Percentiles rank a stretch among this genome's conserved stretches.
Conservation (phyloP, 2,797 vertebrate genomes). For the Nothura maculosa region DNA sequence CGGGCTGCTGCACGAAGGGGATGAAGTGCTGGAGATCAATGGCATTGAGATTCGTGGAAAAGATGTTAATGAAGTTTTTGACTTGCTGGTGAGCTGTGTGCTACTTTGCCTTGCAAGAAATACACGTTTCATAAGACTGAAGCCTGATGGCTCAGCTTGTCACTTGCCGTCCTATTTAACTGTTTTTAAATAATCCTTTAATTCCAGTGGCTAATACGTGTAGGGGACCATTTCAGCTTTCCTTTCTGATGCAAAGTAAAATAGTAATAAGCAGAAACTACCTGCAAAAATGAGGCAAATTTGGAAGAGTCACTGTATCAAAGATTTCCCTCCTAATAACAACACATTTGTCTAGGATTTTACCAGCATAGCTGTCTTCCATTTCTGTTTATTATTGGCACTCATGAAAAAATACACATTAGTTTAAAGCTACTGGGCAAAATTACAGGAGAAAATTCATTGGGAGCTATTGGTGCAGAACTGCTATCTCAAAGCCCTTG, state of each 20-base stretch:
- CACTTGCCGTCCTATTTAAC: neutral
- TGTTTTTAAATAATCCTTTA: neutral
- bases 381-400: neutral
- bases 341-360: neutral
- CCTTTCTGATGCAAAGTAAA: neutral
- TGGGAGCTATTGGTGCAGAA: neutral
- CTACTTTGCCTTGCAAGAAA: neutral
- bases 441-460: neutral
- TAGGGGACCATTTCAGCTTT: neutral
- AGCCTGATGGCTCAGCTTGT: neutral
- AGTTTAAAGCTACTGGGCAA: neutral
- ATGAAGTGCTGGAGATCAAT: conserved; percentile 96
- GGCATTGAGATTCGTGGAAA: conserved; percentile 93
- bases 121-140: neutral
- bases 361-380: neutral
- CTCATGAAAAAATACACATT: neutral
- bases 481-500: neutral
- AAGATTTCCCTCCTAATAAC: neutral
- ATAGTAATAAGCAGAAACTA: neutral
- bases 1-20: conserved; percentile 92
- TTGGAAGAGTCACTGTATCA: neutral
- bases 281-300: neutral
- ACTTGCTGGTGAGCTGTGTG: conserved; percentile 88
- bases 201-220: neutral
- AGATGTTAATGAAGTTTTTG: conserved; percentile 95